These are phyloP conservation scores for Cynoglossus semilaevis DNA, from an alignment of 2,113 vertebrate species.

Conservation along the genomic window DNA sequence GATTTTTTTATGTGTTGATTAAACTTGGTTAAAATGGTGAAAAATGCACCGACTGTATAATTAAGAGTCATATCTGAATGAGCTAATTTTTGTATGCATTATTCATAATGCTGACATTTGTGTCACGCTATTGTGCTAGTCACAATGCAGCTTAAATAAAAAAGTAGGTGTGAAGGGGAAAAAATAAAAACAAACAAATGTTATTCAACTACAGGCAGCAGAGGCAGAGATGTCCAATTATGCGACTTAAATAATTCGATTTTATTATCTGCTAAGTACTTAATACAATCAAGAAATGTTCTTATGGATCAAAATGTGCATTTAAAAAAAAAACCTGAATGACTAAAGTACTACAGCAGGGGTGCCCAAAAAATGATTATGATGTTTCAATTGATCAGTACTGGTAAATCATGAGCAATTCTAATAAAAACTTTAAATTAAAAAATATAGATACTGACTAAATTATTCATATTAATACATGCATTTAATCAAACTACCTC, in stretches of 20 bases:
- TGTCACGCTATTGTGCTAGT: conserved; percentile 51
- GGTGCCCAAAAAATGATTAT: too few species aligned
- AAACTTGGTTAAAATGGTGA: conserved; percentile 61
- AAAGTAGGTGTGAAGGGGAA: conserved; percentile 12
- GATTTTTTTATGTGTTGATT: conserved; percentile 59
- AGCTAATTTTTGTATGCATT: conserved; percentile 68
- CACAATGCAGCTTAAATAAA: conserved; percentile 28
- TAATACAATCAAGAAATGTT: too few species aligned
- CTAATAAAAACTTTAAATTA: too few species aligned
- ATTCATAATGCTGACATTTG: conserved; percentile 71
- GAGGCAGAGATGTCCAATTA: conserved; percentile 39
- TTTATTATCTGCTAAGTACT: conserved; percentile 18
- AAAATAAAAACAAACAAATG: conserved; percentile 38
- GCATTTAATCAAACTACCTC: too few species aligned
- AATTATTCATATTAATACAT: too few species aligned
- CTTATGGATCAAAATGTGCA: too few species aligned
- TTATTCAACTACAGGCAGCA: conserved; percentile 27
- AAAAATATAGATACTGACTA: too few species aligned
- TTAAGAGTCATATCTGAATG: conserved; percentile 61
- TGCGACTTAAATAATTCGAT: conserved; percentile 48
- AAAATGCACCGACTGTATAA: conserved; percentile 67
- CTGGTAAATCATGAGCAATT: too few species aligned
- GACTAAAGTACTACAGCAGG: too few species aligned
- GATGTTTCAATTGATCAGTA: too few species aligned
- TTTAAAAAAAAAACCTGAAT: too few species aligned